Percentiles rank a stretch among this genome's conserved stretches.
These are phyloP conservation scores for Bostrychus sinensis DNA, from an alignment of 2,113 vertebrate genomes.

Conservation along the genomic window DNA sequence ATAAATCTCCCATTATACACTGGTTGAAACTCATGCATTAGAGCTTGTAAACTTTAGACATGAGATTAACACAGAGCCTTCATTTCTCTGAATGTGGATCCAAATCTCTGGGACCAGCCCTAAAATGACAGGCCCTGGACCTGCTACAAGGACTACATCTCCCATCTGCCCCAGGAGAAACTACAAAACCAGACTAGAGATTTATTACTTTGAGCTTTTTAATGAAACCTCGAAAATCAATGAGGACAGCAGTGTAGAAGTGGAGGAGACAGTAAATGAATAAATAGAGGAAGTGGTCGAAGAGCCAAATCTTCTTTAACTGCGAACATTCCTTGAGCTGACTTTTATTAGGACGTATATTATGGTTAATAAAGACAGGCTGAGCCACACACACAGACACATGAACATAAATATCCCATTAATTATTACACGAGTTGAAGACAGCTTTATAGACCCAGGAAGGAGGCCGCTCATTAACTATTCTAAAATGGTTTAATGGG, in stretches of 20 bases:
- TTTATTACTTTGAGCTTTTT: no score
- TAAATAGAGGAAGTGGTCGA: conserved; percentile 15
- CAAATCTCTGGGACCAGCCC: no score
- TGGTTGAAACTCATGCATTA: no score
- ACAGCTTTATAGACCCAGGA: conserved; percentile 68
- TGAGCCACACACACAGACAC: conserved; percentile 12
- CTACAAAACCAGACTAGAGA: no score
- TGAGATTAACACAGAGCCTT: no score
- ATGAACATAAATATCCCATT: conserved; percentile 45
- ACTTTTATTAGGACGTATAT: conserved; percentile 63
- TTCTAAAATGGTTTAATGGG: conserved; percentile 69
- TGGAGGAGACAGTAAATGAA: conserved; percentile 14
- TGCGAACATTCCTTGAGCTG: conserved; percentile 33
- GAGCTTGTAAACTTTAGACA: no score
- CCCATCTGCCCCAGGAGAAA: no score
- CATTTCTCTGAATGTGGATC: no score
- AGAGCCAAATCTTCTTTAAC: conserved; percentile 61
- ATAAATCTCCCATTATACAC: no score
- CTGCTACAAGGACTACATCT: no score
- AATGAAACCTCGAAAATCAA: no score
- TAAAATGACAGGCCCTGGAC: no score
- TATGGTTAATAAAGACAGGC: conserved; percentile 59
- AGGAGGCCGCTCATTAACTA: conserved; percentile 70
- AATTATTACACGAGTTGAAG: conserved; percentile 55
- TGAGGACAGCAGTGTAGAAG: background rate